Conservation (phyloP, 2,888 invertebrate genomes). For the Spisula solida region DNA sequence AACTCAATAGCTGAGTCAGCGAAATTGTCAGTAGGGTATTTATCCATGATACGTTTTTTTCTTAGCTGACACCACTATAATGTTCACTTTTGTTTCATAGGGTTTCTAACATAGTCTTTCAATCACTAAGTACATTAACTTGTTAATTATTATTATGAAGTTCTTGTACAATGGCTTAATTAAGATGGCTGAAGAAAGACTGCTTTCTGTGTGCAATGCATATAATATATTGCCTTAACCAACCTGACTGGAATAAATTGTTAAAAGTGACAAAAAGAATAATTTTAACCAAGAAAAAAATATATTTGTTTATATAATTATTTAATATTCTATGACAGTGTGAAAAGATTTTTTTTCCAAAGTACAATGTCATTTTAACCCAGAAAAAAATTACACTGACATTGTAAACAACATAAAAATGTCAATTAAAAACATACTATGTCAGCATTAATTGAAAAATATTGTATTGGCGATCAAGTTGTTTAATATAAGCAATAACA, state of each 20-base stretch:
- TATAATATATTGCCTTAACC: neutral
- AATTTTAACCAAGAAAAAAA: neutral
- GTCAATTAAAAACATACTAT: neutral
- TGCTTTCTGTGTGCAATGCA: too few relatives aligned
- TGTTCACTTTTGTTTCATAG: too few relatives aligned
- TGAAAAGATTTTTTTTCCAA: too few relatives aligned
- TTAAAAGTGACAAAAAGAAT: neutral
- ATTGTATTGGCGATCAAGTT: neutral
- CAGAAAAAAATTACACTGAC: too few relatives aligned
- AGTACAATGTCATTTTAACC: too few relatives aligned
- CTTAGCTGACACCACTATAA: too few relatives aligned
- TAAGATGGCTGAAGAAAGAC: too few relatives aligned
- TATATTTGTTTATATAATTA: neutral
- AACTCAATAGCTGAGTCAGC: slow-evolving; percentile 68
- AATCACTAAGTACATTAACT: too few relatives aligned
- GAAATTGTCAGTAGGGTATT: slow-evolving; percentile 36
- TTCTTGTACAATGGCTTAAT: too few relatives aligned
- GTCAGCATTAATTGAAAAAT: neutral
- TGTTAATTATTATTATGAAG: too few relatives aligned
- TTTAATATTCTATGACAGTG: neutral
- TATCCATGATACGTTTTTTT: slow-evolving; percentile 53
- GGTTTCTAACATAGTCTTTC: too few relatives aligned
- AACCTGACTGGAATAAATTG: neutral
- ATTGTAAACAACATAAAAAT: too few relatives aligned
- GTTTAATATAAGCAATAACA: neutral